These are phyloP conservation scores for Squalus acanthias DNA, from an alignment of 2,797 vertebrate genomes.

Conservation along the genomic window DNA sequence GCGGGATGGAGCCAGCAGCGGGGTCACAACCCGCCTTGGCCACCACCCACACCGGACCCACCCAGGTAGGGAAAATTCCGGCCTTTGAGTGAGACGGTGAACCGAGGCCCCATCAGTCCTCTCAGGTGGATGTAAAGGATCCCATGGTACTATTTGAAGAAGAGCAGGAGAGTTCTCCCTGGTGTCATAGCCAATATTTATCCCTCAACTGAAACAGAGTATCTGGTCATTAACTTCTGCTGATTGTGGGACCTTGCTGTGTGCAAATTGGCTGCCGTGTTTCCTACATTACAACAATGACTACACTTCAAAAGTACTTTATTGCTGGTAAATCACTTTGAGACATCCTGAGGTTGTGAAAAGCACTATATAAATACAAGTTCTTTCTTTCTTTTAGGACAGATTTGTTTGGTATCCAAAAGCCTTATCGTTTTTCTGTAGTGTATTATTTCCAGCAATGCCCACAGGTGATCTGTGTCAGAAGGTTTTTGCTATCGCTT, in stretches of 20 bases:
- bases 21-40: too few relatives aligned
- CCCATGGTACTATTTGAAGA: neutral
- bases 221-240: neutral
- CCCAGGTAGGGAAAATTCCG: too few relatives aligned
- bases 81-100: neutral
- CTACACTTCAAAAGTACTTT: neutral
- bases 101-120: neutral
- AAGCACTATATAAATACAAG: too few relatives aligned
- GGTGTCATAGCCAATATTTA: neutral
- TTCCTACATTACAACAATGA: neutral
- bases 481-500: neutral
- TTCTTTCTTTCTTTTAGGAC: neutral
- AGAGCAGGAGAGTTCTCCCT: neutral
- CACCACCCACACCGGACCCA: too few relatives aligned
- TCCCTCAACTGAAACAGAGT: neutral
- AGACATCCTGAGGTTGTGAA: neutral
- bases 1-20: too few relatives aligned
- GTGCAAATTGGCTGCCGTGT: neutral
- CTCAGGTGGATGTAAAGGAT: neutral
- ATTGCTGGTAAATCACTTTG: neutral
- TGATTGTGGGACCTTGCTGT: neutral
- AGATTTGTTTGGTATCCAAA: neutral
- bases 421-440: too few relatives aligned
- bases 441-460: too few relatives aligned
- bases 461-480: too few relatives aligned